Percentiles rank a stretch among this genome's conserved stretches.
Conservation (phyloP, 2,888 invertebrate genomes). For the Apamea crenata region DNA sequence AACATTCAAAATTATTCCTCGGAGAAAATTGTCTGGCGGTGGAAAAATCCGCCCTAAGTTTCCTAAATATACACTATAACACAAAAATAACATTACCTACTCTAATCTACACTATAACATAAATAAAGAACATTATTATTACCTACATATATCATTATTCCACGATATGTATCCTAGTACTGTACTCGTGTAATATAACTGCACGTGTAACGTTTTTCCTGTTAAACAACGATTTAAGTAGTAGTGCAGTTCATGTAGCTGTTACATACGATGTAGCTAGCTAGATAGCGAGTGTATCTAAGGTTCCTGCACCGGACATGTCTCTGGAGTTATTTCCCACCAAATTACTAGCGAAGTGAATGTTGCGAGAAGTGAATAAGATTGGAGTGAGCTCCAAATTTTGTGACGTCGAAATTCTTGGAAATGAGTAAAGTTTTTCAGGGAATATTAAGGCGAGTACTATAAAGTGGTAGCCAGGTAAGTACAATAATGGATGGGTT, state of each 20-base stretch:
- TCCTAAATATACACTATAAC: no score
- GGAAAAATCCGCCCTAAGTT: background rate
- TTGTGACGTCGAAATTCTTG: background rate
- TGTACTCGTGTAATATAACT: no score
- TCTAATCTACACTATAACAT: no score
- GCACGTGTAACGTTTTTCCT: background rate
- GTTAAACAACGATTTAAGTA: background rate
- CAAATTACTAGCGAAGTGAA: background rate
- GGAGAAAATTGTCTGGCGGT: no score
- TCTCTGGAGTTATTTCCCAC: constrained; percentile 3
- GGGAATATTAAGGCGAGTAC: background rate
- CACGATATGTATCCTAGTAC: no score
- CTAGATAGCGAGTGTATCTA: background rate
- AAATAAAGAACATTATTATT: no score
- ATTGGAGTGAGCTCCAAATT: background rate
- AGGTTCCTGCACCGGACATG: background rate
- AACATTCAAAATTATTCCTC: no score
- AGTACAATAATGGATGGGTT: no score
- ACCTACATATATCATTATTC: no score
- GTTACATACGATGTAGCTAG: background rate
- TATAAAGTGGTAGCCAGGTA: background rate
- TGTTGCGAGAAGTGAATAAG: background rate
- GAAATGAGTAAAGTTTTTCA: background rate
- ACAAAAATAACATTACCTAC: no score
- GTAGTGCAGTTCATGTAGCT: background rate